phyloP scores from a whole-genome alignment of 2,888 invertebrate species.

The Protonemura montana region DNA sequence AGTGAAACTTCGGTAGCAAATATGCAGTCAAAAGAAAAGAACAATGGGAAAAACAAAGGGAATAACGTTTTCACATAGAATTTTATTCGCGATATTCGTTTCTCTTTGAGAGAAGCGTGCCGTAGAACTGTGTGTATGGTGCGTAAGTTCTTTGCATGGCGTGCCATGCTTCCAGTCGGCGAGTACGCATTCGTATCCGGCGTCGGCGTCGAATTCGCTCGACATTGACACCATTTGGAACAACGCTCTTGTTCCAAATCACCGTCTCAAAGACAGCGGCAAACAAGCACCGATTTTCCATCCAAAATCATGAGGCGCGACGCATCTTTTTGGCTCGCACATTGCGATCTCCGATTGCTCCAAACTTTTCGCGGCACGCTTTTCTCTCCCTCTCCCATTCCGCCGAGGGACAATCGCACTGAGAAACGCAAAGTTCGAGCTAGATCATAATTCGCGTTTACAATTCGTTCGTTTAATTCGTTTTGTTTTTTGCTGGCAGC shows the following conservation, averaged over 20 bases:
- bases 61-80: conserved; percentile 1
- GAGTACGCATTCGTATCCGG: background rate
- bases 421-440: background rate
- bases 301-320: background rate
- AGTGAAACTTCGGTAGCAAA: conserved; percentile 37
- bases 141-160: background rate
- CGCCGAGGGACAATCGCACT: background rate
- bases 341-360: background rate
- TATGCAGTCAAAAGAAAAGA: conserved; percentile 36
- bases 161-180: background rate
- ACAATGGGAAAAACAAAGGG: conserved; percentile 29
- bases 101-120: background rate
- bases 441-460: background rate
- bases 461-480: background rate
- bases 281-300: background rate
- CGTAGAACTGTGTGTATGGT: background rate
- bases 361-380: background rate
- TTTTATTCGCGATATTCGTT: conserved; percentile 28
- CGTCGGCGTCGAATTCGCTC: background rate
- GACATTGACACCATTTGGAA: background rate
- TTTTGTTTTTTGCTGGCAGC: background rate
- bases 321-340: conserved; percentile 9
- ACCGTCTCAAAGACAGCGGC: background rate
- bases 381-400: background rate
- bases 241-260: background rate